Evolutionary conservation across 2,888 invertebrate genomes (phyloP).

Genomic region (Pheosia tremula): DNA sequence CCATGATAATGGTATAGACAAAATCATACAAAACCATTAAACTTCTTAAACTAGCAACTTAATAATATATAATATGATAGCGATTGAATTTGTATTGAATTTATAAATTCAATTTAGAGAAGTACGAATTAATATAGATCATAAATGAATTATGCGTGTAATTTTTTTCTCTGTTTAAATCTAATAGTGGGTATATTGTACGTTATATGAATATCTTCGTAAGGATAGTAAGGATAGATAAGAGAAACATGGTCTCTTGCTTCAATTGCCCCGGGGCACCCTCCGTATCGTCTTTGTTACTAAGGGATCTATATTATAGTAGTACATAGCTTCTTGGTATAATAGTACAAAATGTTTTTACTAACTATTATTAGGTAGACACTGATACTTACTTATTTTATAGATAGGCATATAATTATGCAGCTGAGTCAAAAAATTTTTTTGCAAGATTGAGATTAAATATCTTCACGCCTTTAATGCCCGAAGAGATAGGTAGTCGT

Average conservation of each 20-base stretch:
- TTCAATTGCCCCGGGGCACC: conserved; percentile 29
- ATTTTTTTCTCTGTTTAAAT: conserved; percentile 7
- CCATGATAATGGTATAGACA: too few species aligned
- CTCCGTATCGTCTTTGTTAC: conserved; percentile 20
- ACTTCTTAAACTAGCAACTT: too few species aligned
- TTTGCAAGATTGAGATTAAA: too few species aligned
- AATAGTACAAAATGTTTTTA: background rate
- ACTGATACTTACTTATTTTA: background rate
- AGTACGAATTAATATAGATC: background rate
- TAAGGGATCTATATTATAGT: conserved; percentile 13
- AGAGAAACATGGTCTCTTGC: conserved; percentile 31
- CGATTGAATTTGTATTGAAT: background rate
- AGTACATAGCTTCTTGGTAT: background rate
- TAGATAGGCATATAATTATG: background rate
- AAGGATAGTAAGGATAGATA: conserved; percentile 17
- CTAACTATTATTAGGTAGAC: background rate
- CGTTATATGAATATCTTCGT: conserved; percentile 18
- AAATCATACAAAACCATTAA: too few species aligned
- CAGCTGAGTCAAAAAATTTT: too few species aligned
- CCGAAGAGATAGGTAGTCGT: too few species aligned
- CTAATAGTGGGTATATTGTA: conserved; percentile 10
- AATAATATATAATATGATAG: background rate
- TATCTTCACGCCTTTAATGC: too few species aligned
- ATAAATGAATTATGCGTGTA: conserved; percentile 14
- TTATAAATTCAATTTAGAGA: too few species aligned